Evolutionary conservation across 2,888 invertebrate genomes (phyloP), one percentile per base, ranked within the genome.

Genomic region (Sphinx pinastri): DNA sequence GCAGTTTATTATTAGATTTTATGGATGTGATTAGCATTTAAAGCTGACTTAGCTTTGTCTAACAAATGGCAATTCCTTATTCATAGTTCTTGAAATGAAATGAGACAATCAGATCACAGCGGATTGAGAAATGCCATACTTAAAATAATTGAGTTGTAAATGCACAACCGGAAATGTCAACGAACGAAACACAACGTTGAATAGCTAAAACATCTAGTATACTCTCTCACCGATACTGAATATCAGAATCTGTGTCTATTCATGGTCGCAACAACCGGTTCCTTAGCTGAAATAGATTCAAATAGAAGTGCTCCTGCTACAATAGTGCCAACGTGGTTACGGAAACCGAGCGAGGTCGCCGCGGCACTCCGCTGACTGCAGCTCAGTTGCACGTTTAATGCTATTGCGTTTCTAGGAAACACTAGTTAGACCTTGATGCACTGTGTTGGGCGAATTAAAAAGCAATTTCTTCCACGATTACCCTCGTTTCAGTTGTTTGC

Each of bases 391-490:
- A 52, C 3, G 52, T 52, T 45, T 31, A 59, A 59, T 7, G 45
- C 47, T 60, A 45, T 60, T 63, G 16, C 19, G 19, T 49, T 63
- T 63, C 49, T 63, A 63, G 63, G 49, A 49, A 63, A 49, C 47
- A 63, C 60, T 45, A 45, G n/a, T 19, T 63, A 67, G 69, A 69
- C 75, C 73, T 76, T 77, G 74, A 73, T 25, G 19, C 71, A 74
- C 70, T 74, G 75, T 78, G 13, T 13, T 38, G 14, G 47, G 47
- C 12, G 19, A 63, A 63, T 63, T 19, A 63, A 49, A 63, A 63
- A 63, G 63, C 67, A 74, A 73, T 72, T 77, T 71, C 60, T 51
- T 51, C 67, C 72, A 74, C 71, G 71, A 73, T 75, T 19, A 63
- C 63, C 49, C 49, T 55, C 8, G 12, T 19, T 49, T 12, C 12